phyloP scores from a whole-genome alignment of 2,113 vertebrate genomes.

The Salvelinus alpinus region DNA sequence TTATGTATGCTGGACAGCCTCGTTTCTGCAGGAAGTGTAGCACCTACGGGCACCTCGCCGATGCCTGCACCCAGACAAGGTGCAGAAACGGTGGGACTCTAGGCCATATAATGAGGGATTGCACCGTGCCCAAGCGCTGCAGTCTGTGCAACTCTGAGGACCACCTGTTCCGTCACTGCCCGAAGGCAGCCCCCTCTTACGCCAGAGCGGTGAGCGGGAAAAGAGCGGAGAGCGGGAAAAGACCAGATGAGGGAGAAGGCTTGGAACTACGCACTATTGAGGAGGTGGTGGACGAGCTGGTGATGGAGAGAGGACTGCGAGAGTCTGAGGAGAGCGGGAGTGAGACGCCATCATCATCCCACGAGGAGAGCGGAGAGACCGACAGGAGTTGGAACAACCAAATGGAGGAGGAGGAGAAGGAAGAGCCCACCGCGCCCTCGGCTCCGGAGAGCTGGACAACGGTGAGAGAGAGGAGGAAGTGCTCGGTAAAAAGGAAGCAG shows the following conservation, averaged over 20 bases:
- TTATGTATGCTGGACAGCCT: background rate
- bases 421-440: rapidly evolving
- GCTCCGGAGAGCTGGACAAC: background rate
- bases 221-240: no score
- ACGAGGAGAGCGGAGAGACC: background rate
- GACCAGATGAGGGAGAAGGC: background rate
- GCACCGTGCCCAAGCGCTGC: background rate
- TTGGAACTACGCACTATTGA: no score
- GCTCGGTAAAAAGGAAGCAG: no score
- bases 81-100: background rate
- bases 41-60: no score
- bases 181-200: background rate
- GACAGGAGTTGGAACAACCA: background rate
- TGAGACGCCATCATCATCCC: no score
- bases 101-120: background rate
- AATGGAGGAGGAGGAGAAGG: background rate
- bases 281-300: background rate
- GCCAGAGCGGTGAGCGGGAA: background rate
- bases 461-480: background rate
- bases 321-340: background rate
- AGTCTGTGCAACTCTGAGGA: background rate
- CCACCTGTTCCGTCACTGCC: background rate
- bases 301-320: background rate
- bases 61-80: no score
- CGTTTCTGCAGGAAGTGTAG: no score